Base-by-base conservation (phyloP, 2,113 vertebrate species). In the Muscicapa adusta region DNA sequence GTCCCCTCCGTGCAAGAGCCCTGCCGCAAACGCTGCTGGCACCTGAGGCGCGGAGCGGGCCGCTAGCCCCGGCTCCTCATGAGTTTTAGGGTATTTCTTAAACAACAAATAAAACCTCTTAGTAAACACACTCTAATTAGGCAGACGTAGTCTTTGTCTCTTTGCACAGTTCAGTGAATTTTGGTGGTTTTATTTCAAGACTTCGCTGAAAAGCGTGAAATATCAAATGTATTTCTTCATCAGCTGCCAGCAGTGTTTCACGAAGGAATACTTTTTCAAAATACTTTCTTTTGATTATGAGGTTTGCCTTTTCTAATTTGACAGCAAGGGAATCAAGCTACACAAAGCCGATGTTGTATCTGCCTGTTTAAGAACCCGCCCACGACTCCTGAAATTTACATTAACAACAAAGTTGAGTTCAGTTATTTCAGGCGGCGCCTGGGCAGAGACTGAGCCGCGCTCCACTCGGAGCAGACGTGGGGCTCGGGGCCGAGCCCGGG, bases 391-490 rank as follows among this genome's bases (percentile, higher is more conserved):
- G 10, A 92, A 47, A 40, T 25, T 31, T 12, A 36, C 4, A 1
- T 18, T 40, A 54, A 58, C 33, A 61, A n/a, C n/a, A 13, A 88
- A 68, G 43, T 6, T 54, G 79, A 63, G 14, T 43, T 36, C 40
- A 43, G 31, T 6, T 8, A 0, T 20, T 70, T 50, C 66, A 58
- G 51, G 26, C 0, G 10, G 34, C 33, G 34, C 43, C 67, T 10
- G 56, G 18, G 0, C 26, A 56, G 43, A 8, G 1, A 15, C 51
- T 31, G 1, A 7, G 38, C 28, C 34, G 14, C 3, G 33, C 1
- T 12, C 25, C 2, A 2, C 74, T 1, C 20, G 0, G 18, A 6
- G 58, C 43, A 3, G 14, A 20, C 0, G 8, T 0, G 6, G 24
- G 28, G 17, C 40, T 4, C 0, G 6, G 20, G 6, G 50, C 5